Conservation (phyloP, 2,888 invertebrate genomes). For the Eueremaeus valkanovi region DNA sequence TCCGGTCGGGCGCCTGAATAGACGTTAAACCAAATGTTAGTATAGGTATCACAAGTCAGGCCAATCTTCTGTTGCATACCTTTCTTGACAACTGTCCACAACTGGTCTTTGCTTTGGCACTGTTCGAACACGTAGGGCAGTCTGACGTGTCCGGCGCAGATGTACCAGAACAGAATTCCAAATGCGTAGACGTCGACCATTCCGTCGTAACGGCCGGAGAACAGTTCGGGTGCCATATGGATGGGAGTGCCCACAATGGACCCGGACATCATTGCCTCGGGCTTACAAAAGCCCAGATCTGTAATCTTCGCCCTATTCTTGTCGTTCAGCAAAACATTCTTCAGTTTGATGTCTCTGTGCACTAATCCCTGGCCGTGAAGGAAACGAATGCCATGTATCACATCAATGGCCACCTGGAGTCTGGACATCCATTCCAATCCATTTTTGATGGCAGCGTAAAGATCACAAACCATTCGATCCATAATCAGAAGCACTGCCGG, state of each 20-base stretch:
- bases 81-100: conserved; percentile 77
- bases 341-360: conserved; percentile 81
- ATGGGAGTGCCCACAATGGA: conserved; percentile 83
- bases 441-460: conserved; percentile 69
- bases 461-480: conserved; percentile 66
- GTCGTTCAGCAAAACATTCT: conserved; percentile 76
- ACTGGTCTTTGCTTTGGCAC: conserved; percentile 77
- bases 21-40: conserved; percentile 11
- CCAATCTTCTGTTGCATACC: too few species aligned
- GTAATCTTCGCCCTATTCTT: conserved; percentile 72
- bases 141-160: conserved; percentile 74
- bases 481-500: conserved; percentile 77
- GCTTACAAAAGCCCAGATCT: conserved; percentile 84
- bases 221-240: conserved; percentile 85
- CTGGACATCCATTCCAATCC: conserved; percentile 64
- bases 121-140: conserved; percentile 75
- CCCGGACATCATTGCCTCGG: conserved; percentile 83
- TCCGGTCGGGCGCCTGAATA: conserved; percentile 73
- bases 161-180: conserved; percentile 83
- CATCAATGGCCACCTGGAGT: conserved; percentile 68
- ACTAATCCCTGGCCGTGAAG: conserved; percentile 82
- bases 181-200: conserved; percentile 85
- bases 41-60: conserved; percentile 28
- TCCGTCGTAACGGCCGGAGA: conserved; percentile 73
- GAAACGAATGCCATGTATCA: conserved; percentile 79